These are phyloP conservation scores for Jaculus jaculus DNA, from an alignment of 2,113 vertebrate genomes.

Conservation along the genomic window DNA sequence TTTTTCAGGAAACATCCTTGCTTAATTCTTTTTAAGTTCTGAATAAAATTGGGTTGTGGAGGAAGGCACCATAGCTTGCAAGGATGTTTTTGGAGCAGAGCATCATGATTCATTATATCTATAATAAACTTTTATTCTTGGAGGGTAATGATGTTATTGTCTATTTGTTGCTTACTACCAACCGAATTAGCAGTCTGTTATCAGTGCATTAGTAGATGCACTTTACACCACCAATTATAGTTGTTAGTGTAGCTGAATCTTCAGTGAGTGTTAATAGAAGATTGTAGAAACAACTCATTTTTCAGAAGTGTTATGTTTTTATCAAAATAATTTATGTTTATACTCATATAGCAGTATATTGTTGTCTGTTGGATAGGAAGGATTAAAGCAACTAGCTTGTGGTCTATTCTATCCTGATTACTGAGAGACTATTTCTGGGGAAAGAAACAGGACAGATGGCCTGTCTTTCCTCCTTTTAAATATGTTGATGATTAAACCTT, in stretches of 20 bases:
- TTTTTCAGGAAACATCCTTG: slow-evolving; percentile 36
- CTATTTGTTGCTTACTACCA: background rate
- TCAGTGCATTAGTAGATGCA: background rate
- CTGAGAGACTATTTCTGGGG: background rate
- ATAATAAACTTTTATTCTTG: background rate
- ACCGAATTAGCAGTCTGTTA: background rate
- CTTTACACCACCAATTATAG: background rate
- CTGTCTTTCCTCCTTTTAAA: slow-evolving; percentile 15
- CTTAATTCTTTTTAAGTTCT: slow-evolving; percentile 44
- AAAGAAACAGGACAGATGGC: background rate
- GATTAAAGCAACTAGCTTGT: background rate
- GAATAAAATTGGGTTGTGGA: slow-evolving; percentile 34
- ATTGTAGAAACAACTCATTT: slow-evolving; percentile 36
- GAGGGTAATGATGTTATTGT: slow-evolving; percentile 10
- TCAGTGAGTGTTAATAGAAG: slow-evolving; percentile 36
- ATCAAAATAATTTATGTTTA: background rate
- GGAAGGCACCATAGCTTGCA: background rate
- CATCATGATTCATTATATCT: slow-evolving; percentile 22
- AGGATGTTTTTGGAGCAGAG: slow-evolving; percentile 34
- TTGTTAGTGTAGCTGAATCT: background rate
- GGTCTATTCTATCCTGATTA: background rate
- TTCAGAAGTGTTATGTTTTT: slow-evolving; percentile 30
- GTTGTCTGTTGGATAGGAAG: background rate
- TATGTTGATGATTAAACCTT: background rate
- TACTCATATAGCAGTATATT: slow-evolving; percentile 6